A percentile compares a stretch with the other conserved stretches of the same genome.
Conservation (phyloP, 2,113 vertebrate genomes). For the Pao palembangensis region DNA sequence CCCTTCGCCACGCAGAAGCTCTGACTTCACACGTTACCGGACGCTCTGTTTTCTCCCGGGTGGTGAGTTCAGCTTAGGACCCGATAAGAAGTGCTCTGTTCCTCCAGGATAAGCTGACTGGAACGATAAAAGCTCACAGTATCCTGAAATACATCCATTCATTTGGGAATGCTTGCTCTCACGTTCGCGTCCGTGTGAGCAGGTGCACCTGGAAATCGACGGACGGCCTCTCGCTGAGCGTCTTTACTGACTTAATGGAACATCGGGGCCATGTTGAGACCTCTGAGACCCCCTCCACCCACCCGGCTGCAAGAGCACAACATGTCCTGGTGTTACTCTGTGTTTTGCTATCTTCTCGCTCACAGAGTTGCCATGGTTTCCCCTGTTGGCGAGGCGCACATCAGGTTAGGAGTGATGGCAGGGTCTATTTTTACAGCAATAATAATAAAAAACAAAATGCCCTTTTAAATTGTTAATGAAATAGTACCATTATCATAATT, state of each 20-base stretch:
- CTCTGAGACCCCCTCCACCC: too few species aligned
- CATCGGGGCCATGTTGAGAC: too few species aligned
- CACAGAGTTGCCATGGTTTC: too few species aligned
- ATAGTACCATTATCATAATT: too few species aligned
- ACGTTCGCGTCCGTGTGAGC: conserved; percentile 1
- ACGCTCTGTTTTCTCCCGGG: conserved; percentile 53
- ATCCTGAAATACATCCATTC: conserved; percentile 40
- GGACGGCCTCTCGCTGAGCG: background rate
- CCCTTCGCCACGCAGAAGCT: conserved; percentile 53
- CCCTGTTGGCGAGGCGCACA: too few species aligned
- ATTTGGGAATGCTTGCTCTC: conserved; percentile 31
- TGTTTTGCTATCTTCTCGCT: too few species aligned
- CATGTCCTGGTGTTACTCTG: too few species aligned
- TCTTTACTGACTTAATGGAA: background rate
- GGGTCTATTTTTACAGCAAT: too few species aligned
- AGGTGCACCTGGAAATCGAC: conserved; percentile 7
- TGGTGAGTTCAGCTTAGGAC: conserved; percentile 49
- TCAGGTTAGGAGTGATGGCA: too few species aligned
- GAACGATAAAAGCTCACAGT: conserved; percentile 50
- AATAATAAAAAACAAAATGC: too few species aligned
- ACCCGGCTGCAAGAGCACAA: too few species aligned
- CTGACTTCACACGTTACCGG: conserved; percentile 23
- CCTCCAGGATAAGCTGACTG: conserved; percentile 52
- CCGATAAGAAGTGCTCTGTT: conserved; percentile 57
- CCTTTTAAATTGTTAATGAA: too few species aligned